These are phyloP conservation scores for Galbula dea DNA, from an alignment of 2,113 vertebrate genomes.

Conservation along the genomic window DNA sequence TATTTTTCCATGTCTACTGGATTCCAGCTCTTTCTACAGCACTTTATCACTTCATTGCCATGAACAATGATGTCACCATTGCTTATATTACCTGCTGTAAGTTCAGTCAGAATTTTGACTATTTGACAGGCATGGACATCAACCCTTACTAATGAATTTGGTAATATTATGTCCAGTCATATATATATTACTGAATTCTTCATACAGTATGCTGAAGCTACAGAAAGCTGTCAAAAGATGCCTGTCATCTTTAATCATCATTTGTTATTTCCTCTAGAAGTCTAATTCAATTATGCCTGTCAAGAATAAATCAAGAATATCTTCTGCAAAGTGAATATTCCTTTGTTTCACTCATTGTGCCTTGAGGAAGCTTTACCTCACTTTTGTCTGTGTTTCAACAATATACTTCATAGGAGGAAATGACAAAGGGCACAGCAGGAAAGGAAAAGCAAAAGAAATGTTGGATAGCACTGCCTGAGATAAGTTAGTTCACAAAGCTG, in stretches of 20 bases:
- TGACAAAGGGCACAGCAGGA: not conserved
- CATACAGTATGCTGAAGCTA: not conserved
- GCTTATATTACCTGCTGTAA: not conserved
- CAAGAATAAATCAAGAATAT: slow-evolving; percentile 25
- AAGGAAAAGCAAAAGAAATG: not conserved
- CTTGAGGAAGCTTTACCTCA: slow-evolving; percentile 13
- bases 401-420: not conserved
- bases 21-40: not conserved
- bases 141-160: not conserved
- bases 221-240: not conserved
- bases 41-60: not conserved
- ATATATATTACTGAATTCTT: not conserved
- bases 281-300: slow-evolving; percentile 18
- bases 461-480: not conserved
- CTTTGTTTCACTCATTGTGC: not conserved
- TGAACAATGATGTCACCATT: not conserved
- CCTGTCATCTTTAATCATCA: not conserved
- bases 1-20: not conserved
- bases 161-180: not conserved
- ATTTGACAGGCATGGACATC: not conserved
- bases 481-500: slow-evolving; percentile 30
- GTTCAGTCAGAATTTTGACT: not conserved
- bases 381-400: slow-evolving; percentile 22
- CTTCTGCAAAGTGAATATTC: slow-evolving; percentile 14
- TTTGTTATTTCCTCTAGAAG: slow-evolving; percentile 7